Base-by-base conservation (phyloP, 2,888 invertebrate species). In the Tenthredo livida region DNA sequence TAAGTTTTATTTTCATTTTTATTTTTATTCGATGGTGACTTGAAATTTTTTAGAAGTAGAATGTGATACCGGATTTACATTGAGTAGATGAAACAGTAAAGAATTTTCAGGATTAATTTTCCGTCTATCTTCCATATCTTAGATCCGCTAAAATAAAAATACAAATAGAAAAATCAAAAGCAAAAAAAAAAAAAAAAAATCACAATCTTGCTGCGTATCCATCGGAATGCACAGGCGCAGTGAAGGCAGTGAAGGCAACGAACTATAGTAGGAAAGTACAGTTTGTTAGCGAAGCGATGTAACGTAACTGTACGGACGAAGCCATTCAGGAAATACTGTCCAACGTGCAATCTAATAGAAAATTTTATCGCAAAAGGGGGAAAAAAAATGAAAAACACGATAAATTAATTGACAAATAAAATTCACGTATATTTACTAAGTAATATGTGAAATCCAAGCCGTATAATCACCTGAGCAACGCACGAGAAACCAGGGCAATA, bases 201-300 rank as follows among this genome's bases (percentile, higher is more conserved):
- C 12, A 67, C 5, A 83, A 65, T 67, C 29, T 83, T n/a, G 29
- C 67, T 21, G 9, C 17, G 83, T 47, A 15, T 47, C 29, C 47
- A 58, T n/a, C 54, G 83, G 67, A 83, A 67, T 70, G 83, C 83
- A 83, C 83, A 83, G 83, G 83, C 83, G 83, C 83, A 70, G 67
- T 83, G 25, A 67, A 83, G 82, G 10, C 25, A 80, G 67, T 83
- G 29, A 67, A 83, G 83, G n/a, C 29, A 80, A 61, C 80, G 40
- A 80, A 83, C 67, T 83, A 29, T 83, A 70, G 43, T 67, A 70
- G n/a, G 67, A 50, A 83, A 47, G 83, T 67, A 70, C 65, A 83
- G 83, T 83, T 83, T 47, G 83, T 43, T 70, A 40, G 37, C 29
- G 65, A 43, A 29, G 9, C 47, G 61, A 21, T 43, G 67, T 83